Base-by-base conservation (phyloP, 2,888 invertebrate species). In the Metopia argyrocephala region DNA sequence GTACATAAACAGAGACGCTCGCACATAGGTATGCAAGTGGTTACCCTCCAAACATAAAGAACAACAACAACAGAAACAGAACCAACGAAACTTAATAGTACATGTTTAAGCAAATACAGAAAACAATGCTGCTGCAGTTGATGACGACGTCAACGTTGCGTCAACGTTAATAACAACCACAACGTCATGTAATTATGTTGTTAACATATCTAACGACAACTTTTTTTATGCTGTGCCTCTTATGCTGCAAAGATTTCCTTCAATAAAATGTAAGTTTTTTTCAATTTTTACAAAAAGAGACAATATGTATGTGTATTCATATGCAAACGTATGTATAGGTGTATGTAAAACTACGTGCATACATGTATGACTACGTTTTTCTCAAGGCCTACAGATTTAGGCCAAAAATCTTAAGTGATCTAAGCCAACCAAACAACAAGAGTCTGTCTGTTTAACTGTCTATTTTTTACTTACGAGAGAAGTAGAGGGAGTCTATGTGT, bases 351-450 rank as follows among this genome's bases (percentile, higher is more conserved):
- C 6, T 48, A 18, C 15, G 38, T 57, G 18, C 20, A 18, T 45
- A n/a, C 52, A 45, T 50, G 57, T 76, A n/a, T n/a, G n/a, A 64
- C 65, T 78, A 82, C 74, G 73, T 81, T 83, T 78, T 84, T 83
- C 83, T 84, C 84, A 84, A 84, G 84, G 84, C 84, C 84, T 84
- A 84, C 79, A 82, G 82, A 84, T 84, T 84, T 84, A 84, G 84
- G 84, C 84, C 84, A 84, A 84, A 79, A 84, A 83, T 82, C 83
- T 82, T 82, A 84, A 84, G 83, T 83, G 81, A 83, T 84, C 82
- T 76, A 83, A 84, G 76, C 78, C 83, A 84, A 82, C 81, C 81
- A 81, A 81, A 81, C 81, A 78, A 81, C 12, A 38, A 38, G 81
- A 78, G 81, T 81, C 74, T 69, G 71, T 80, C 69, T 48, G 68